Base-by-base conservation (phyloP, 2,888 invertebrate genomes). In the Sicus ferrugineus region DNA sequence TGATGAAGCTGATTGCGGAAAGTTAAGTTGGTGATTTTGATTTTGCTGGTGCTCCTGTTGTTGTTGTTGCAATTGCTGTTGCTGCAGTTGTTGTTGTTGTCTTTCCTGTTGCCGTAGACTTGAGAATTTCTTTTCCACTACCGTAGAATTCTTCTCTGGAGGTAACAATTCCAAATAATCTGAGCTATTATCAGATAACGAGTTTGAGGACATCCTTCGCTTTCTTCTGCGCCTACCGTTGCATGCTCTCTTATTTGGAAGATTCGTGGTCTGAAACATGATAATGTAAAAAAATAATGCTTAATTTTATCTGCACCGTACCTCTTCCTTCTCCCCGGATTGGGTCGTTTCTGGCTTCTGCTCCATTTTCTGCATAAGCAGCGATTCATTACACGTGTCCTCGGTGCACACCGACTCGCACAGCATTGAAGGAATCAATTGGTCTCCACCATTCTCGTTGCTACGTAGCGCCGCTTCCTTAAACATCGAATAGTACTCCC, bases 401-500 rank as follows among this genome's bases (percentile, higher is more conserved):
- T 68, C 68, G 19, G 23, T 54, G 30, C 70, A 72, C 3, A 72
- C 63, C 0, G 72, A 72, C 46, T 72, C 72, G 52, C 72, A 72
- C 6, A 72, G 58, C 34, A 72, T 46, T 16, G 70, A 72, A 14
- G 72, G 72, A 56, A 72, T 61, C 26, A 72, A 31, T 34, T 58
- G 61, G 1, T 66, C 71, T 14, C 66, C 71, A 16, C 21, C 50
- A 2, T 48, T 38, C 2, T 64, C 65, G 11, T 68, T 23, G 19
- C 62, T 62, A 21, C 48, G 30, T 9, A 23, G 5, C 16, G 52
- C 28, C 16, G 69, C 72, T 21, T 70, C 59, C 21, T 67, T 72
- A 30, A 72, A 72, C 9, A 73, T 21, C 2, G 71, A 48, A 38
- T 73, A 73, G 38, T 71, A 73, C 38, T 73, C 71, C 73, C 73